Conservation (phyloP, 2,797 vertebrate genomes). For the Coccyzus lansbergi region DNA sequence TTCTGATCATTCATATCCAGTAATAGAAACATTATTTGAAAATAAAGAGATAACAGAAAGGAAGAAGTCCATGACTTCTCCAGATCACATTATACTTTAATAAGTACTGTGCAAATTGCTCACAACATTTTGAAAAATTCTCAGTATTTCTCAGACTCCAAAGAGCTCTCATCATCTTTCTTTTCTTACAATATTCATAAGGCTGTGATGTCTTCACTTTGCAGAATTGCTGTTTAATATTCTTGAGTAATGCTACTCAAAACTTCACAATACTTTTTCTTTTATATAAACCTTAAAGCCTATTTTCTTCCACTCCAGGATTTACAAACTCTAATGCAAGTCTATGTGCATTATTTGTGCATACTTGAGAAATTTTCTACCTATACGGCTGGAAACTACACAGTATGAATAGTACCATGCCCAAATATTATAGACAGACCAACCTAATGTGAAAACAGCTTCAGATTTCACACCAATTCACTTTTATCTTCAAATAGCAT, state of each 20-base stretch:
- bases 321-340: neutral
- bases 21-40: neutral
- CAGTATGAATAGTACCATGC: neutral
- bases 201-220: conserved; percentile 21
- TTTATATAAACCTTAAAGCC: neutral
- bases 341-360: neutral
- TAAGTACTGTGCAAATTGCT: conserved; percentile 19
- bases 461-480: neutral
- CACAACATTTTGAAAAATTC: conserved; percentile 44
- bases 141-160: conserved; percentile 24
- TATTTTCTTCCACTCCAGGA: neutral
- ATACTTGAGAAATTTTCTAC: neutral
- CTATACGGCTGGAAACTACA: neutral
- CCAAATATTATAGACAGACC: neutral
- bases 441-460: neutral
- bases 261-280: neutral
- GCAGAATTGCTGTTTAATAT: conserved; percentile 18
- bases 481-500: neutral
- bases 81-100: conserved; percentile 30
- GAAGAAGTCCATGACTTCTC: neutral
- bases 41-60: neutral
- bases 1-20: neutral
- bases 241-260: conserved; percentile 8
- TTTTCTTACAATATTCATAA: conserved; percentile 50
- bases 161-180: conserved; percentile 45